Evolutionary conservation across 1,140 invertebrate genomes (phyloP).

Genomic region (Apocrypta bakeri): DNA sequence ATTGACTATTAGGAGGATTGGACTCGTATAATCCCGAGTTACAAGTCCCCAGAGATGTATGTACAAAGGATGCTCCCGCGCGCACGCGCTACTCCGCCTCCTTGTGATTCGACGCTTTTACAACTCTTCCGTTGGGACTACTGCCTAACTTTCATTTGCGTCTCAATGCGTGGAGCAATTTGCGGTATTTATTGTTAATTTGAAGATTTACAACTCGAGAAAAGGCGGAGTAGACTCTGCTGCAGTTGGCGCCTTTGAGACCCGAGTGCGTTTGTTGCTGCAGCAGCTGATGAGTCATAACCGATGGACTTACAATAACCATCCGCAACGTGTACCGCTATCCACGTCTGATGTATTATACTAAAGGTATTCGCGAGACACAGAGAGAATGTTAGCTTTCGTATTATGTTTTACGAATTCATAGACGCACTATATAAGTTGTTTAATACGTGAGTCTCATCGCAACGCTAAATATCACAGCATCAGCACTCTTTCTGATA

Average conservation of each 20-base stretch:
- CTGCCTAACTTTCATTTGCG: constrained; percentile 44
- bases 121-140: constrained; percentile 53
- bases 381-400: background rate
- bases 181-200: constrained; percentile 67
- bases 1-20: constrained; percentile 42
- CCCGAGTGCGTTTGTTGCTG: constrained; percentile 58
- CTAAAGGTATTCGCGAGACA: background rate
- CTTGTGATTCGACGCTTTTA: constrained; percentile 53
- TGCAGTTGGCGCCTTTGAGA: constrained; percentile 60
- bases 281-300: constrained; percentile 70
- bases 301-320: constrained; percentile 70
- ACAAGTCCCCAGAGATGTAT: constrained; percentile 38
- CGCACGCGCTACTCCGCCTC: background rate
- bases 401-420: background rate
- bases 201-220: constrained; percentile 58
- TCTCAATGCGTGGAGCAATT: constrained; percentile 59
- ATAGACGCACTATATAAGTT: no score
- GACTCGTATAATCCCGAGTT: constrained; percentile 40
- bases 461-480: no score
- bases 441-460: no score
- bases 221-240: constrained; percentile 54
- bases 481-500: no score
- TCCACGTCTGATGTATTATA: constrained; percentile 53
- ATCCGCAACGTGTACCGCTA: constrained; percentile 71
- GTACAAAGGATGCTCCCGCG: constrained; percentile 33